Evolutionary conservation across 2,797 vertebrate species (phyloP).

Genomic region (Falco cherrug): DNA sequence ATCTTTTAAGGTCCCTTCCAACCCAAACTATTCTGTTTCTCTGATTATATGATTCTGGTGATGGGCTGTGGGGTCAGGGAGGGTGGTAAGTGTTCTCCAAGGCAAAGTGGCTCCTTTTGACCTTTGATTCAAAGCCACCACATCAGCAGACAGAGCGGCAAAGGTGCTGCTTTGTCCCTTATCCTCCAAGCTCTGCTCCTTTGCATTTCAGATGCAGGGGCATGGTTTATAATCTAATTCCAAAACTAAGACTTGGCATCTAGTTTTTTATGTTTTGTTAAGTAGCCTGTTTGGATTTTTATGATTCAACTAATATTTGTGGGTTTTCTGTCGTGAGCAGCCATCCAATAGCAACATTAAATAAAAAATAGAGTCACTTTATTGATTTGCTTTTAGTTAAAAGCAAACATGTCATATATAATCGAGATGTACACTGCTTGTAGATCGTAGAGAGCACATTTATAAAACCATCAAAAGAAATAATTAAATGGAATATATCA

Average conservation of each 20-base stretch:
- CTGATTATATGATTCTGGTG: not conserved
- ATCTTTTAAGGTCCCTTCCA: too few species aligned
- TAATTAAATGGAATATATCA: not conserved
- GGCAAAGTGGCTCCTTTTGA: not conserved
- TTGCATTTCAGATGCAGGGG: not conserved
- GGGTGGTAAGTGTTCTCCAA: accelerated
- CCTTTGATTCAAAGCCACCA: not conserved
- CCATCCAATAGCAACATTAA: not conserved
- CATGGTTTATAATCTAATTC: not conserved
- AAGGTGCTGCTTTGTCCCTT: not conserved
- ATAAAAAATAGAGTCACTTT: conserved; percentile 33
- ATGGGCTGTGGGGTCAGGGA: accelerated
- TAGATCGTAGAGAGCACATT: not conserved
- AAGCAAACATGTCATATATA: conserved; percentile 24
- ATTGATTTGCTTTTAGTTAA: conserved; percentile 53
- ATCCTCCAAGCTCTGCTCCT: not conserved
- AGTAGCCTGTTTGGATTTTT: conserved; percentile 32
- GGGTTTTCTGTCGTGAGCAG: not conserved
- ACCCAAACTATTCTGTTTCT: too few species aligned
- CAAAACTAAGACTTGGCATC: not conserved
- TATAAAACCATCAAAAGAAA: not conserved
- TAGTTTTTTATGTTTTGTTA: conserved; percentile 26
- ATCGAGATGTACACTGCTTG: not conserved
- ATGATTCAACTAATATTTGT: conserved; percentile 16
- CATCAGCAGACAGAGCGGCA: accelerated